Evolutionary conservation across 2,797 vertebrate genomes (phyloP).

Genomic region (Picus viridis): DNA sequence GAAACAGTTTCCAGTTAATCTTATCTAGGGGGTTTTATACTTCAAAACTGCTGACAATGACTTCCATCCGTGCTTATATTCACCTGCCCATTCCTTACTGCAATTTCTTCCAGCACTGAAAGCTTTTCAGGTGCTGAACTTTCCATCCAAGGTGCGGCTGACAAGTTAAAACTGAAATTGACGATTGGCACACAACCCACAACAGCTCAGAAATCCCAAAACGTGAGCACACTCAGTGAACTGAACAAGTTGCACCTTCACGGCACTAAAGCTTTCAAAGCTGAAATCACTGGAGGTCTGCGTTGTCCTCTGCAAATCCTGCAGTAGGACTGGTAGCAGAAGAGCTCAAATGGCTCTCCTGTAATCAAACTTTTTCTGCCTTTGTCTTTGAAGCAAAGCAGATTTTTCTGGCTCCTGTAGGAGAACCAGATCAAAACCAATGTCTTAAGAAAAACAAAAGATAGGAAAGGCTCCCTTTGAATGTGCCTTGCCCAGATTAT

Average conservation of each 20-base stretch:
- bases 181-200: neutral
- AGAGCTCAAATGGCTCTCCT: neutral
- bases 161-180: neutral
- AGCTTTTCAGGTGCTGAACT: neutral
- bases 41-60: neutral
- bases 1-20: neutral
- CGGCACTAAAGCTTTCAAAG: neutral
- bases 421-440: neutral
- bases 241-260: neutral
- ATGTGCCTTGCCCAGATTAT: neutral
- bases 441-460: neutral
- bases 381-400: neutral
- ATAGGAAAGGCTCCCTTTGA: neutral
- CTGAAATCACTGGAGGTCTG: neutral
- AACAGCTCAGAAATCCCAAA: neutral
- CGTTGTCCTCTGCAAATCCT: neutral
- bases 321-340: neutral
- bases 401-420: neutral
- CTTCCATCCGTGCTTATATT: neutral
- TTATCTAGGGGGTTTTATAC: accelerated
- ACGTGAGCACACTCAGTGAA: neutral
- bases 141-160: neutral
- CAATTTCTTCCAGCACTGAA: neutral
- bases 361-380: neutral
- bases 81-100: neutral